Conservation (phyloP, 2,113 vertebrate genomes). For the Chamaetylas fuelleborni region DNA sequence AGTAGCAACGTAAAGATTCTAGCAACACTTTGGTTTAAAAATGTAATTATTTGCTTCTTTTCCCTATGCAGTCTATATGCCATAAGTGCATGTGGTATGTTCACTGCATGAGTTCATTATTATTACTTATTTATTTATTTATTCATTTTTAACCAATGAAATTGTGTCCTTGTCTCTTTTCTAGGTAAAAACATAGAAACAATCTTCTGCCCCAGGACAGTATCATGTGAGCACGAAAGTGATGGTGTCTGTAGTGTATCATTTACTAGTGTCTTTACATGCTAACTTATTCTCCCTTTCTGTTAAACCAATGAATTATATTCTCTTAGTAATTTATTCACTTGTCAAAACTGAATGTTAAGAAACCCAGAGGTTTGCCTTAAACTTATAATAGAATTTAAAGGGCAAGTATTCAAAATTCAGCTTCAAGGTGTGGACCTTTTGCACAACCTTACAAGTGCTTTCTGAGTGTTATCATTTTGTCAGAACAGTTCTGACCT, state of each 20-base stretch:
- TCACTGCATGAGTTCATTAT: background rate
- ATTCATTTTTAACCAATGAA: background rate
- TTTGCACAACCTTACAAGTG: slow-evolving; percentile 25
- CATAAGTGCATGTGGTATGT: background rate
- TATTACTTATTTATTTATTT: background rate
- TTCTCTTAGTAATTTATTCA: slow-evolving; percentile 32
- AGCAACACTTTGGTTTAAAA: background rate
- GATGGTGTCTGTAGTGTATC: background rate
- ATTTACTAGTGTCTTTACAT: background rate
- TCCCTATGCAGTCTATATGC: background rate
- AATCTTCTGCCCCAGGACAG: background rate
- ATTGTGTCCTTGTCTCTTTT: background rate
- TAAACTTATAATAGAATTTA: slow-evolving; percentile 42
- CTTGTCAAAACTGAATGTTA: slow-evolving; percentile 38
- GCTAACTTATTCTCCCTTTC: background rate
- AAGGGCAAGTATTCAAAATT: slow-evolving; percentile 45
- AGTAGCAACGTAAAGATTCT: background rate
- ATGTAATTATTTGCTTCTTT: background rate
- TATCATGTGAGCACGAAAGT: background rate
- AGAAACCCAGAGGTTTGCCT: background rate
- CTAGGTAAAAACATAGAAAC: background rate
- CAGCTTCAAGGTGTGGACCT: slow-evolving; percentile 24
- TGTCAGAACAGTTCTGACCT: background rate
- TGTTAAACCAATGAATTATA: slow-evolving; percentile 23
- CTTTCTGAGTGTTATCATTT: background rate